phyloP scores from a whole-genome alignment of 2,113 vertebrate species.

The Macaca mulatta region DNA sequence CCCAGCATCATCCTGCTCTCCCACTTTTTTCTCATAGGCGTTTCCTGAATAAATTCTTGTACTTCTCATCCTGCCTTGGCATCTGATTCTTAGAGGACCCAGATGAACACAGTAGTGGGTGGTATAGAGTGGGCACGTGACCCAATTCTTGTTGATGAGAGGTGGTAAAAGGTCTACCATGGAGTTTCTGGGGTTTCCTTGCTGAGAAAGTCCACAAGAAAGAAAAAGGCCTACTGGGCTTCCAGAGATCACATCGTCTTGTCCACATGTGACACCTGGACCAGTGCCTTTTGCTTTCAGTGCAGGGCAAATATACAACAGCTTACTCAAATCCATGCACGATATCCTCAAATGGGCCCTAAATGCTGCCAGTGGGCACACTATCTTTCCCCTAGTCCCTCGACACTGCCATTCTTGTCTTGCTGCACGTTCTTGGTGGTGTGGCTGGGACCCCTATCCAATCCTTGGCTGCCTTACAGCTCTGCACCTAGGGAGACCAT shows the following conservation, averaged over 20 bases:
- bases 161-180: background rate
- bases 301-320: background rate
- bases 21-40: background rate
- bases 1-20: background rate
- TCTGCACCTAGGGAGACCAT: background rate
- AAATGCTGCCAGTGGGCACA: background rate
- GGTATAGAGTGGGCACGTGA: background rate
- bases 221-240: background rate
- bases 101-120: background rate
- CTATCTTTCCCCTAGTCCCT: background rate
- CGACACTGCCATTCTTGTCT: background rate
- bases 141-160: background rate
- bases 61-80: background rate
- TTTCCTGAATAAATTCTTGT: too few relatives aligned
- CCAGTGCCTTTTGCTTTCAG: background rate
- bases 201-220: background rate
- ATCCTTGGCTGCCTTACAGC: background rate
- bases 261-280: background rate
- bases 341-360: background rate
- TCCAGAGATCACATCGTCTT: background rate
- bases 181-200: background rate
- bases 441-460: background rate
- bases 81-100: background rate
- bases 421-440: too few relatives aligned
- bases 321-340: background rate